These are phyloP conservation scores for Holothuria scabra DNA, from an alignment of 53 echinoderm and acorn worm species.

Conservation along the genomic window DNA sequence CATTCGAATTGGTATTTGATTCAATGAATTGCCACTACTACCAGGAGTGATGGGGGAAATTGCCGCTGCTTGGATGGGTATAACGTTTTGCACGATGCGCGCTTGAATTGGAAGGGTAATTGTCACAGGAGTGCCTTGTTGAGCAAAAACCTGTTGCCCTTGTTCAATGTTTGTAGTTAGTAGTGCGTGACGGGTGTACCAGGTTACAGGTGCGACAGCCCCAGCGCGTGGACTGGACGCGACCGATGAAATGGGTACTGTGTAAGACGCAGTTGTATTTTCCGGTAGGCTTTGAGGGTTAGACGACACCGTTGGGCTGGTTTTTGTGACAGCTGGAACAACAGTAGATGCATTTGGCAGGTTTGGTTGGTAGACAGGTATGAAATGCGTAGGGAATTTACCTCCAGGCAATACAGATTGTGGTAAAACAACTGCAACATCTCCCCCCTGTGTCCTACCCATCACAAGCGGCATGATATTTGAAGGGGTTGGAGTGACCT, in stretches of 20 bases:
- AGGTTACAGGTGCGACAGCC: slow-evolving; percentile 40
- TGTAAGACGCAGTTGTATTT: slow-evolving; percentile 10
- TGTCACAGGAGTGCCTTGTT: slow-evolving; percentile 43
- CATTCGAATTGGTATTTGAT: slow-evolving; percentile 39
- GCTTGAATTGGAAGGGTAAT: slow-evolving; percentile 50
- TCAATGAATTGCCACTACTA: not conserved
- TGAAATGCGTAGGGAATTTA: slow-evolving; percentile 83
- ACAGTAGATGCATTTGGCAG: slow-evolving; percentile 2
- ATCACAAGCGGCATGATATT: not conserved
- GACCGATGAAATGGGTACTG: not conserved
- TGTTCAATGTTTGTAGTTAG: slow-evolving; percentile 35
- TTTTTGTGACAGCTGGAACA: slow-evolving; percentile 36
- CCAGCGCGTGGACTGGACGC: slow-evolving; percentile 34
- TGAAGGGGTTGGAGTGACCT: too few relatives aligned
- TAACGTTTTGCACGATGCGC: slow-evolving; percentile 42
- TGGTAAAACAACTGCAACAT: slow-evolving; percentile 77
- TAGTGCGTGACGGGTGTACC: slow-evolving; percentile 28
- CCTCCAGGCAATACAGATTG: slow-evolving; percentile 71
- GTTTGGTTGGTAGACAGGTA: slow-evolving; percentile 76
- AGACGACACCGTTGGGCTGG: slow-evolving; percentile 13
- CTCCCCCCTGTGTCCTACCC: slow-evolving; percentile 31
- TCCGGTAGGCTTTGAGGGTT: slow-evolving; percentile 34
- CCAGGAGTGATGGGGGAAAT: slow-evolving; percentile 5
- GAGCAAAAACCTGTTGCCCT: slow-evolving; percentile 48
- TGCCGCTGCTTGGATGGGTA: slow-evolving; percentile 51